Conservation (phyloP, 2,797 vertebrate genomes). For the Parambassis ranga region DNA sequence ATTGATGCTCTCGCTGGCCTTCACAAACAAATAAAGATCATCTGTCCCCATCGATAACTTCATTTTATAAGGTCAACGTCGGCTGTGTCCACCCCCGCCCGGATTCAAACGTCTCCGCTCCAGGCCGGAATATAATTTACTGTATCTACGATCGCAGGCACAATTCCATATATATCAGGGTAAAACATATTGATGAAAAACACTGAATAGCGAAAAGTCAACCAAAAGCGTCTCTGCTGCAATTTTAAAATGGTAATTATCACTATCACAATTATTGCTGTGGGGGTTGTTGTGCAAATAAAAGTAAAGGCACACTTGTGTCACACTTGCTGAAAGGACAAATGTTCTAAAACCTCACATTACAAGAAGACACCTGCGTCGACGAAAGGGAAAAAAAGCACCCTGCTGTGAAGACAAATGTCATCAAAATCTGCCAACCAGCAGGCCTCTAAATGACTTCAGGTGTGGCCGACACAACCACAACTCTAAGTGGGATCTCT, state of each 20-base stretch:
- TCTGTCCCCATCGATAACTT: conserved; percentile 39
- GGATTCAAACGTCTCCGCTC: conserved; percentile 31
- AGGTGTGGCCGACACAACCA: no score
- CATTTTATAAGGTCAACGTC: conserved; percentile 57
- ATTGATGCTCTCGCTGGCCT: conserved; percentile 43
- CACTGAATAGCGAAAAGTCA: neutral
- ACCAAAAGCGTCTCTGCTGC: neutral
- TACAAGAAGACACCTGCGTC: neutral
- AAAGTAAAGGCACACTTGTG: no score
- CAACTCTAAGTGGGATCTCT: neutral
- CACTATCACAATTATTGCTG: no score
- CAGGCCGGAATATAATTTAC: neutral
- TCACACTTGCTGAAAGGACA: neutral
- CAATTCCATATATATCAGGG: neutral
- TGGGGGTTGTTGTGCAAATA: no score
- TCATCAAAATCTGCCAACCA: neutral
- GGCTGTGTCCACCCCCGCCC: conserved; percentile 20
- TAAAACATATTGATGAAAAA: conserved; percentile 7
- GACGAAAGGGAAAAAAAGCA: neutral
- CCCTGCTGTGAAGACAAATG: neutral
- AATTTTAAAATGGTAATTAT: neutral
- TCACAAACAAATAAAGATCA: conserved; percentile 64
- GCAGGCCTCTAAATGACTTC: neutral
- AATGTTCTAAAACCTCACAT: neutral
- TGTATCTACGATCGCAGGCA: neutral